Evolutionary conservation across 2,113 vertebrate genomes (phyloP), one percentile per base, ranked within the genome.

Genomic region (Eurypyga helias): DNA sequence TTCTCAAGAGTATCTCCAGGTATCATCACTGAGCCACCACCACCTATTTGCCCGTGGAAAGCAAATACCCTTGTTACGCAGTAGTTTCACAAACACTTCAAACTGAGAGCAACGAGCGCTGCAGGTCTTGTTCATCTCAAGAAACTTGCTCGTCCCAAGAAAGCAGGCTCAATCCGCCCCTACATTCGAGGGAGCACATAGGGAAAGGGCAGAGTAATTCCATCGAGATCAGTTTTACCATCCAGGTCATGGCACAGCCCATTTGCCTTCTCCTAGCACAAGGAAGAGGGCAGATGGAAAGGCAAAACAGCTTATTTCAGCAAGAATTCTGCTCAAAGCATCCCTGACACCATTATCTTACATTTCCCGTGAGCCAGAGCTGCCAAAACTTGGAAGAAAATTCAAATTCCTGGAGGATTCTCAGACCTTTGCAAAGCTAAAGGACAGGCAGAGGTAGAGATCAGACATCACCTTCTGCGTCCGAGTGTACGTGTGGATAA

Each of bases 401-500:
- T 14, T 19, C 11, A 31, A 1, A 23, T 9, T 78, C 64, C 11
- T 34, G 16, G 25, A 88, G 33, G 7, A 31, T n/a, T 51, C 57
- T 52, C 38, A 48, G 31, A 52, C 16, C 10, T 83, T 25, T 55
- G 34, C 67, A 46, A 2, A 54, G 41, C 29, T 34, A 26, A 57
- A 34, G 43, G 33, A 25, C 33, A 49, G 28, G 69, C 72, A 71
- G 11, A 6, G 16, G 67, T 1, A 41, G 36, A 23, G 36, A 49
- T 33, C 19, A 58, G 19, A 21, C 26, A 7, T 8, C 4, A 54
- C 24, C 20, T 31, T 20, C 60, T 25, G 4, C 0, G 13, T 34
- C 65, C 2, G 0, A 1, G 1, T 3, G 8, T 9, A 51, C 0
- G 16, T 2, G 31, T 0, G 0, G 28, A n/a, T 10, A 61, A 52